Conservation (phyloP, 2,797 vertebrate species). For the Acestrorhynchus altus region DNA sequence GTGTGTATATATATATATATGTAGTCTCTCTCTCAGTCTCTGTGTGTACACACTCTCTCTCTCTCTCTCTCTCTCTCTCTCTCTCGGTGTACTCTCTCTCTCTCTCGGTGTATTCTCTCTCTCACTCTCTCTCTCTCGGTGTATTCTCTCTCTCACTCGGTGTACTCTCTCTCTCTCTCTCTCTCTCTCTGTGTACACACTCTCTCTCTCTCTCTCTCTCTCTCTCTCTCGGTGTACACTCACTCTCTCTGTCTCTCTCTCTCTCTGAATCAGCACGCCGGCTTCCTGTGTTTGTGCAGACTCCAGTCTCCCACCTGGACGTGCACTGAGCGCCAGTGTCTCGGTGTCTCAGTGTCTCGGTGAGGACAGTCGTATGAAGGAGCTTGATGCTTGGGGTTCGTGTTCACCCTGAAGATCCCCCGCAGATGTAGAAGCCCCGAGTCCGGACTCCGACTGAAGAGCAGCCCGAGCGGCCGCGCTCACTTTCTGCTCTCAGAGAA, state of each 20-base stretch:
- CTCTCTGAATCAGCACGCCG: conserved; percentile 69
- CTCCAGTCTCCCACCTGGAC: conserved; percentile 79
- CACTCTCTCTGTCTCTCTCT: not conserved
- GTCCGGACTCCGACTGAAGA: conserved; percentile 41
- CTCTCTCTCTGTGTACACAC: no score
- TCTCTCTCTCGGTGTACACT: not conserved
- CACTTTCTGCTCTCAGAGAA: conserved; percentile 74
- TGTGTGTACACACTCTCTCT: no score
- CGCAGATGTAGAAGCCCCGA: conserved; percentile 70
- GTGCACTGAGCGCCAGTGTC: conserved; percentile 81
- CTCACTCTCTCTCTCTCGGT: no score
- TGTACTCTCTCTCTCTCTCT: not conserved
- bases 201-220: not conserved
- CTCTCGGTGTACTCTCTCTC: no score
- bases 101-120: no score
- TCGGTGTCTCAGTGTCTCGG: conserved; percentile 13
- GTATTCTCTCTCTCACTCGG: no score
- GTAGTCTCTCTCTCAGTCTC: no score
- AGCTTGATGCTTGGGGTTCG: not conserved
- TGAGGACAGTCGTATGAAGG: conserved; percentile 3
- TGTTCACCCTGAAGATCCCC: not conserved
- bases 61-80: no score
- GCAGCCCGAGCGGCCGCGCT: conserved; percentile 58
- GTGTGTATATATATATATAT: no score
- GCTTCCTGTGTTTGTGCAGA: conserved; percentile 74